A percentile compares a stretch with the other conserved stretches of the same genome.
These are phyloP conservation scores for Sphaerophoria taeniata DNA, from an alignment of 2,888 invertebrate genomes.

Conservation along the genomic window DNA sequence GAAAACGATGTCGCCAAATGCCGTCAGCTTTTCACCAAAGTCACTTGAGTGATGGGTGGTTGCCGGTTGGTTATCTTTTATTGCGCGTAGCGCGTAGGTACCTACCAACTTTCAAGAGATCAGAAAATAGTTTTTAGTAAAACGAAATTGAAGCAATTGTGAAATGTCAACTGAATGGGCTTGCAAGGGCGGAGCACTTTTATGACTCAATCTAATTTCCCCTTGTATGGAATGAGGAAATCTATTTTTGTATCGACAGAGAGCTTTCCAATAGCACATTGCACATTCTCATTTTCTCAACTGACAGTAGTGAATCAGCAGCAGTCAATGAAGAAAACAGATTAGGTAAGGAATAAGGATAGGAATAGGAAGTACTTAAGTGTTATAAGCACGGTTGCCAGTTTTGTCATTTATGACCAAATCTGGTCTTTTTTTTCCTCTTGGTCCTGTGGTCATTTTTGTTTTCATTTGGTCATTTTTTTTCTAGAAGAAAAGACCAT, in stretches of 20 bases:
- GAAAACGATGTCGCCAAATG: conserved; percentile 14
- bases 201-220: conserved; percentile 67
- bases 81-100: no score
- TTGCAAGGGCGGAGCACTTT: conserved; percentile 66
- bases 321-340: conserved; percentile 35
- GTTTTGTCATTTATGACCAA: no score
- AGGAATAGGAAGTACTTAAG: no score
- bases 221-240: conserved; percentile 51
- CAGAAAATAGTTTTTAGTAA: no score
- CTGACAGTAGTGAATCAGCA: conserved; percentile 12
- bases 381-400: no score
- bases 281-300: neutral
- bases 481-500: no score
- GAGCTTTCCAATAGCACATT: conserved; percentile 46
- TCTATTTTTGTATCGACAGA: conserved; percentile 42
- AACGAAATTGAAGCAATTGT: neutral
- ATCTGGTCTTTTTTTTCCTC: no score
- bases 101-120: no score
- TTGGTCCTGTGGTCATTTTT: no score
- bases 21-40: conserved; percentile 21
- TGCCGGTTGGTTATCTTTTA: neutral
- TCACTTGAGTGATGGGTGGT: no score
- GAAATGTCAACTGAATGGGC: conserved; percentile 31
- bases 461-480: no score
- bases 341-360: neutral